A percentile compares a stretch with the other conserved stretches of the same genome.
These are phyloP conservation scores for Arenicola marina DNA, from an alignment of 2,888 invertebrate genomes.

Conservation along the genomic window DNA sequence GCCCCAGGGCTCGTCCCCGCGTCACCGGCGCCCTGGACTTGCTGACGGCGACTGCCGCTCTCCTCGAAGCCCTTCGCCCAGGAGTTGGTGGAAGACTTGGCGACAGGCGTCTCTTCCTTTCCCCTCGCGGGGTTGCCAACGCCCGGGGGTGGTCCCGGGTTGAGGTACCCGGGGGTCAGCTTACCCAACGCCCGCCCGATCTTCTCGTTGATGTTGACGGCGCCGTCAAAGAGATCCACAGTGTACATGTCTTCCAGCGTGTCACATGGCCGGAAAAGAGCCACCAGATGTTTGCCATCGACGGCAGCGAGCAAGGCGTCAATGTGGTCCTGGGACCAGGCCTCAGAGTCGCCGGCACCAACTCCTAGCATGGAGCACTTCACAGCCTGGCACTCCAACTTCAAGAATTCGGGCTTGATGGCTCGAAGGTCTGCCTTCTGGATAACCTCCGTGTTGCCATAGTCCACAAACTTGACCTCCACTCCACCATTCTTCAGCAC, in stretches of 20 bases:
- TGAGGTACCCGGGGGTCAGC: not conserved
- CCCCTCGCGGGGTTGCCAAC: too few relatives aligned
- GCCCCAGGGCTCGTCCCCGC: not conserved
- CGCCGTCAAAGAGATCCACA: not conserved
- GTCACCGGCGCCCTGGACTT: too few relatives aligned
- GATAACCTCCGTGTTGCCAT: constrained; percentile 46
- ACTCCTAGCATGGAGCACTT: constrained; percentile 33
- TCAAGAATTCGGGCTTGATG: constrained; percentile 32
- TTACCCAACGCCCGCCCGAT: not conserved
- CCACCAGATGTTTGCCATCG: not conserved
- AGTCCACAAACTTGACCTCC: constrained; percentile 54
- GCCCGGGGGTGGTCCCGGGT: not conserved
- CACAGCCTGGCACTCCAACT: constrained; percentile 32
- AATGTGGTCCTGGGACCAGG: not conserved
- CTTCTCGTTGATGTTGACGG: not conserved
- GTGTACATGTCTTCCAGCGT: not conserved
- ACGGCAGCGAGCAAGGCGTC: not conserved
- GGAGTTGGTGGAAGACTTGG: not conserved
- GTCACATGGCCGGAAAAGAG: not conserved
- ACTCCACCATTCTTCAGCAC: constrained; percentile 6
- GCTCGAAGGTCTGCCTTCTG: constrained; percentile 10
- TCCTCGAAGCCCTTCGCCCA: constrained; percentile 2
- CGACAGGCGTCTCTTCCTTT: too few relatives aligned
- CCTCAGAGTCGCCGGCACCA: not conserved
- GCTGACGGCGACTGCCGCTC: not conserved